These are phyloP conservation scores for Clarias magur DNA, from an alignment of 2,113 vertebrate genomes.

Conservation along the genomic window DNA sequence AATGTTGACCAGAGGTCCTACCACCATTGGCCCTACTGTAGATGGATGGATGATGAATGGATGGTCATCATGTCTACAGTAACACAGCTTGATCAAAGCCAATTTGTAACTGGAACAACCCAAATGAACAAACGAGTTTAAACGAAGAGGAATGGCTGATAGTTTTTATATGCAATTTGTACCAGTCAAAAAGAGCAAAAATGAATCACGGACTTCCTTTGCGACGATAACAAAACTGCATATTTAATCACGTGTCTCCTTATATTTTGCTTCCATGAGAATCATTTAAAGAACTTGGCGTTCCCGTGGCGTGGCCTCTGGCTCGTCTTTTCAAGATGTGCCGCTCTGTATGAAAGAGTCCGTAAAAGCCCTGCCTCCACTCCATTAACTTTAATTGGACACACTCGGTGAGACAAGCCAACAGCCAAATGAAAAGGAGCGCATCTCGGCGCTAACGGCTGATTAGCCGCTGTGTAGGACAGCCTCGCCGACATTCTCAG, in stretches of 20 bases:
- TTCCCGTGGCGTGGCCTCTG: background rate
- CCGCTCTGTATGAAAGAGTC: conserved; percentile 22
- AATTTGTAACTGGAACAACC: background rate
- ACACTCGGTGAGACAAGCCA: conserved; percentile 39
- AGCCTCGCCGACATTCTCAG: conserved; percentile 36
- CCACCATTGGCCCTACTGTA: no score
- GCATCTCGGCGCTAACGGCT: conserved; percentile 35
- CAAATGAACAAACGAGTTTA: background rate
- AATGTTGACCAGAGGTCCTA: no score
- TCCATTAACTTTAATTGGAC: conserved; percentile 54
- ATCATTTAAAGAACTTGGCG: background rate
- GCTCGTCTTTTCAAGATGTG: background rate
- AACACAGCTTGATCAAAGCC: background rate
- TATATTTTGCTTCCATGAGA: background rate
- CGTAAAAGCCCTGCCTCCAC: conserved; percentile 34
- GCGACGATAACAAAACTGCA: background rate
- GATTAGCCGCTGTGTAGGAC: conserved; percentile 46
- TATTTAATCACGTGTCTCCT: background rate
- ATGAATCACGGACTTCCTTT: background rate
- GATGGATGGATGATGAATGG: no score
- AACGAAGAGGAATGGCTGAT: background rate
- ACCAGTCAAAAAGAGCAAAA: background rate
- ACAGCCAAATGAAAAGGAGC: conserved; percentile 37
- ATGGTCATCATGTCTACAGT: background rate
- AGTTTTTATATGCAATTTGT: background rate